phyloP scores from a whole-genome alignment of 2,888 invertebrate genomes.

The Phyllotreta striolata region DNA sequence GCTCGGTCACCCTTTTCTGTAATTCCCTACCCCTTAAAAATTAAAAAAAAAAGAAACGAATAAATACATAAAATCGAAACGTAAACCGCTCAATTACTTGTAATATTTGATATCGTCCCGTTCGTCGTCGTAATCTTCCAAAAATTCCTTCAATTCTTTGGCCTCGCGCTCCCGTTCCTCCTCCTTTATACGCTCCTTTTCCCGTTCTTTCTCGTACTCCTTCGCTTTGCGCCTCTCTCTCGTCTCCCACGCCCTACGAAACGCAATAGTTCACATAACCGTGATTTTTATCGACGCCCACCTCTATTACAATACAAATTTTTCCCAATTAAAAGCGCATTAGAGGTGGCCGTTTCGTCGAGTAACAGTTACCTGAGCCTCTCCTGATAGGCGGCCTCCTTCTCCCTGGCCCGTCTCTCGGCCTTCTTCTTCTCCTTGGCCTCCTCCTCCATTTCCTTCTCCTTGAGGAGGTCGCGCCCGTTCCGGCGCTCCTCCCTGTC shows the following conservation, averaged over 20 bases:
- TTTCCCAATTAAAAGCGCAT: not conserved
- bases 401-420: conserved; percentile 91
- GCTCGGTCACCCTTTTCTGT: conserved; percentile 86
- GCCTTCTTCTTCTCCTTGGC: conserved; percentile 87
- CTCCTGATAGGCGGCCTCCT: conserved; percentile 96
- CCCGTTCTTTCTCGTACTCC: conserved; percentile 89
- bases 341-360: not conserved
- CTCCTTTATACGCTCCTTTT: conserved; percentile 83
- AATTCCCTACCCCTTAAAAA: conserved; percentile 79
- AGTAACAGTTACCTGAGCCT: conserved; percentile 62
- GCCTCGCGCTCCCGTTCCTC: conserved; percentile 92
- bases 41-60: conserved; percentile 17
- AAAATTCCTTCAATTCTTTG: conserved; percentile 92
- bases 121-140: conserved; percentile 99
- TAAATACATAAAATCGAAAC: not conserved
- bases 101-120: conserved; percentile 97
- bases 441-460: conserved; percentile 91
- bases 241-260: conserved; percentile 78
- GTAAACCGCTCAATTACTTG: conserved; percentile 66
- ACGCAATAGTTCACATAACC: conserved; percentile 41
- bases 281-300: conserved; percentile 35
- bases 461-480: conserved; percentile 71
- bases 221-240: conserved; percentile 89
- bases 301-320: not conserved
- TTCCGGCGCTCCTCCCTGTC: conserved; percentile 65